Evolutionary conservation across 2,113 vertebrate species (phyloP).

Genomic region (Gavialis gangeticus): DNA sequence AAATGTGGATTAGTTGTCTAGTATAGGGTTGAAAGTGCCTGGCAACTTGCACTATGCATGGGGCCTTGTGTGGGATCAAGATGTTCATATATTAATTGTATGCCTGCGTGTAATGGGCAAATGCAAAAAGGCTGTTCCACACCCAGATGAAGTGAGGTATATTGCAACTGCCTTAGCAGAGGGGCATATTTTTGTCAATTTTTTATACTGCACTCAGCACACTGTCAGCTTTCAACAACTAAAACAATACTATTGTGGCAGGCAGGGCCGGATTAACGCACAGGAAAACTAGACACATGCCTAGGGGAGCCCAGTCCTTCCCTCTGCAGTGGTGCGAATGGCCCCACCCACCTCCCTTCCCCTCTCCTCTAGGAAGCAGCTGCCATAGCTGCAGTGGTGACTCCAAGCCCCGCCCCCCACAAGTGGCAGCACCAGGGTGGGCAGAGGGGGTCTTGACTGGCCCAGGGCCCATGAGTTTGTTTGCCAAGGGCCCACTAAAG

Average conservation of each 20-base stretch:
- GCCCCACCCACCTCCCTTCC: too few species aligned
- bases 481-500: too few species aligned
- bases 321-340: too few species aligned
- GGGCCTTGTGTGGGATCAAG: not conserved
- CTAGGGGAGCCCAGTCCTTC: too few species aligned
- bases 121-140: not conserved
- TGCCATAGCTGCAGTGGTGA: too few species aligned
- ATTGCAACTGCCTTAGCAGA: constrained; percentile 28
- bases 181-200: constrained; percentile 3
- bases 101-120: not conserved
- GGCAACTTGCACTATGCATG: not conserved
- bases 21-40: not conserved
- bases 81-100: not conserved
- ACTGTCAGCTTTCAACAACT: not conserved
- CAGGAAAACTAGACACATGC: too few species aligned
- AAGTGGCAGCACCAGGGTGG: too few species aligned
- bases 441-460: too few species aligned
- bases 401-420: too few species aligned
- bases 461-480: too few species aligned
- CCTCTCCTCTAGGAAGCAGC: too few species aligned
- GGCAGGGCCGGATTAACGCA: too few species aligned
- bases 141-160: constrained; percentile 22
- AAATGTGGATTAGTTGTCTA: not conserved
- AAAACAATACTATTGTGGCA: not conserved
- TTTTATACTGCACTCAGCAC: not conserved